phyloP scores from a whole-genome alignment of 2,888 invertebrate genomes.

The Melanophora roralis region DNA sequence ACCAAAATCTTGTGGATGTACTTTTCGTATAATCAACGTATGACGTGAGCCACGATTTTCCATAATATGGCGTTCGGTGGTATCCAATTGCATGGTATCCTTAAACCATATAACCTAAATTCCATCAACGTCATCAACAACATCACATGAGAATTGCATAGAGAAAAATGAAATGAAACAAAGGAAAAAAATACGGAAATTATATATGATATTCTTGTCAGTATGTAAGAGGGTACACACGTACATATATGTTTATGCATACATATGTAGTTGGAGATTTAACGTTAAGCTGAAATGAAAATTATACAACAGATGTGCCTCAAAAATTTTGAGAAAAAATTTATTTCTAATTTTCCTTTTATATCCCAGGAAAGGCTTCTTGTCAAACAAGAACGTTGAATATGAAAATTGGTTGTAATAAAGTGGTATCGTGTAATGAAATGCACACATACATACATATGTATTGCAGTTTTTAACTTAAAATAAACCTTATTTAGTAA shows the following conservation, averaged over 20 bases:
- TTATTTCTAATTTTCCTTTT: neutral
- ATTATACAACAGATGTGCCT: slow-evolving; percentile 17
- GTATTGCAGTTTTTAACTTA: no score
- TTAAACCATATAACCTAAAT: slow-evolving; percentile 83
- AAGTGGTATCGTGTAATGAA: no score
- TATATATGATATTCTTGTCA: slow-evolving; percentile 7
- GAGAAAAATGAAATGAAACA: slow-evolving; percentile 4
- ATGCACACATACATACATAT: no score
- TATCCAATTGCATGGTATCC: slow-evolving; percentile 83
- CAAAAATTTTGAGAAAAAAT: neutral
- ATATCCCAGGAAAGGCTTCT: no score
- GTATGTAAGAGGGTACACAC: slow-evolving; percentile 4
- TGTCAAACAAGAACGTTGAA: no score
- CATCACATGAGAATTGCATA: slow-evolving; percentile 42
- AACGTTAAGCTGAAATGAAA: neutral
- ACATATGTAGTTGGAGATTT: slow-evolving; percentile 24
- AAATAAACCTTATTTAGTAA: no score
- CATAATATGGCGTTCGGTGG: slow-evolving; percentile 82
- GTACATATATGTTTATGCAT: slow-evolving; percentile 5
- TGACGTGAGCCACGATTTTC: slow-evolving; percentile 83
- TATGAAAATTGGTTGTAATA: no score
- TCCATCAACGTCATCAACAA: slow-evolving; percentile 52
- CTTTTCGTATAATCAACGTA: slow-evolving; percentile 83
- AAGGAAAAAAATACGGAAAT: neutral
- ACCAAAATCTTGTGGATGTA: slow-evolving; percentile 83